Conservation (phyloP, 2,797 vertebrate genomes). For the Amniataba percoides region DNA sequence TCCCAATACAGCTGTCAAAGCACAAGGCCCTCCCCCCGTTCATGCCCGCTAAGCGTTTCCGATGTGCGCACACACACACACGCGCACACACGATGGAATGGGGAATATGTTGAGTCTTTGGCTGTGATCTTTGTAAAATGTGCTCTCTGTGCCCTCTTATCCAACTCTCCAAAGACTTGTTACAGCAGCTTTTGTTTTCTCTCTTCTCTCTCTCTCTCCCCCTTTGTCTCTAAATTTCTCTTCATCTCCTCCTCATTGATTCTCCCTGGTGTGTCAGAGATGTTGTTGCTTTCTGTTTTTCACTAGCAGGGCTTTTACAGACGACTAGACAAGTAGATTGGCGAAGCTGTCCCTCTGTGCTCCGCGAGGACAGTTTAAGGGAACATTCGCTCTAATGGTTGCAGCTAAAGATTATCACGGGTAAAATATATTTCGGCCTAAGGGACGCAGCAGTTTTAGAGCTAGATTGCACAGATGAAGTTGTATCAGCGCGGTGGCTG, state of each 20-base stretch:
- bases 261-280: conserved; percentile 80
- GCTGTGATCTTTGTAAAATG: conserved; percentile 81
- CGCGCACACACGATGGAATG: conserved; percentile 52
- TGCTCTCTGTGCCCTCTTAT: conserved; percentile 82
- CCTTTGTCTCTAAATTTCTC: conserved; percentile 82
- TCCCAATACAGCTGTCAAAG: conserved; percentile 82
- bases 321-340: conserved; percentile 58
- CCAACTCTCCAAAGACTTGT: conserved; percentile 83
- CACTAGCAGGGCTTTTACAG: conserved; percentile 50
- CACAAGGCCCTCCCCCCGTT: conserved; percentile 59
- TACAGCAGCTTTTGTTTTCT: conserved; percentile 83
- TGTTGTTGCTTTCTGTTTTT: conserved; percentile 76
- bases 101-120: conserved; percentile 78
- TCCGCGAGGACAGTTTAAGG: conserved; percentile 67
- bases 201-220: conserved; percentile 57
- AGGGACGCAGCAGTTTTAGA: conserved; percentile 54
- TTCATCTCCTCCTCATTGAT: conserved; percentile 82
- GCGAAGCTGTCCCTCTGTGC: conserved; percentile 71
- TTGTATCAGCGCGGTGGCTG: conserved; percentile 35
- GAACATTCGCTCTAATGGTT: conserved; percentile 61
- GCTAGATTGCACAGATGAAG: conserved; percentile 51
- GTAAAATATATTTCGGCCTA: conserved; percentile 69
- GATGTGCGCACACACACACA: conserved; percentile 42
- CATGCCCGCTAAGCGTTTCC: conserved; percentile 67
- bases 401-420: conserved; percentile 72